Conservation (phyloP, 2,797 vertebrate species). For the Rhincodon typus region DNA sequence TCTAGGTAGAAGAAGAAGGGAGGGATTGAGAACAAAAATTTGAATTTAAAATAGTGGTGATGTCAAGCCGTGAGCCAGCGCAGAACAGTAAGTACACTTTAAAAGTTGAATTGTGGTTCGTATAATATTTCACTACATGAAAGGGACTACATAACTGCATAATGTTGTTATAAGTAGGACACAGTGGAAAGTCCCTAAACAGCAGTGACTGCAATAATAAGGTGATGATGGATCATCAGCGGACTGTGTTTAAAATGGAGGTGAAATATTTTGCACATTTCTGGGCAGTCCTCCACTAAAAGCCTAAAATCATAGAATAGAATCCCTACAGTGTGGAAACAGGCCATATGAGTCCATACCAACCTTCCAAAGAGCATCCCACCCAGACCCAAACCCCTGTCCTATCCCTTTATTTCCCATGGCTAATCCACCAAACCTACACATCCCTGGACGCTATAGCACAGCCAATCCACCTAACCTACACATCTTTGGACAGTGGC, state of each 20-base stretch:
- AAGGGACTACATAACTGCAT: not conserved
- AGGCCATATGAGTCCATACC: no score
- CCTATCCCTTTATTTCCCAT: no score
- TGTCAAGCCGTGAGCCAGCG: not conserved
- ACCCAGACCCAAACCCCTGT: no score
- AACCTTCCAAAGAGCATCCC: no score
- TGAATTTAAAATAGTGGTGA: not conserved
- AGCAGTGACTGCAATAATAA: not conserved
- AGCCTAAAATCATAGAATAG: not conserved
- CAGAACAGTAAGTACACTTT: not conserved
- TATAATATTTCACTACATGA: not conserved
- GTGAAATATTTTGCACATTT: not conserved
- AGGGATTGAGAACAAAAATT: no score
- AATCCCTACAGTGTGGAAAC: not conserved
- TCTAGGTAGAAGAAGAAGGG: no score
- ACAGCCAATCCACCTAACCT: no score
- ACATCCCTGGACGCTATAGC: no score
- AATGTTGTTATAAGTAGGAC: not conserved
- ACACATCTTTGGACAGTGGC: no score
- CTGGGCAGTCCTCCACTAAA: not conserved
- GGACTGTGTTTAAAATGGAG: not conserved
- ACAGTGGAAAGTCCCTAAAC: not conserved
- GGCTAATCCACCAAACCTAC: no score
- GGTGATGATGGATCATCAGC: not conserved
- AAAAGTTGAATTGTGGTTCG: no score